Evolutionary conservation across 2,888 invertebrate species (phyloP).

Genomic region (Microplitis deprimator): DNA sequence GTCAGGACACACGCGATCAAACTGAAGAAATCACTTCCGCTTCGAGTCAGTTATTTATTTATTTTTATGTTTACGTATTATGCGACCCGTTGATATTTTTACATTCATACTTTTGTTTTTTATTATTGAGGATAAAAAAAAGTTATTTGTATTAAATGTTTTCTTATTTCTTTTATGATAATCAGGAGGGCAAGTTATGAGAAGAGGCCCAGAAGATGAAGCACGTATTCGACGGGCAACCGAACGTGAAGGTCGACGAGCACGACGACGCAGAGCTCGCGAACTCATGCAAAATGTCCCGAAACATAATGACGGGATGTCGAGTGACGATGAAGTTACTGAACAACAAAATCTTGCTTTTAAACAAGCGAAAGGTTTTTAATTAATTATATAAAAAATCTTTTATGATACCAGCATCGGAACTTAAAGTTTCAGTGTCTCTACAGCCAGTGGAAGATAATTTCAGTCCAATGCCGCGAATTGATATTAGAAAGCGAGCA

Average conservation of each 20-base stretch:
- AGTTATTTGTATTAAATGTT: not conserved
- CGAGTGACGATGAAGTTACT: conserved; percentile 96
- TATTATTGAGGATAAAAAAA: conserved; percentile 9
- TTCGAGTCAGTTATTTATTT: conserved; percentile 73
- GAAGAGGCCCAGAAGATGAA: conserved; percentile 76
- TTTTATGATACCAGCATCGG: not conserved
- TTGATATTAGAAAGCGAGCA: too few relatives aligned
- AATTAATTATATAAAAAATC: conserved; percentile 3
- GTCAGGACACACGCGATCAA: conserved; percentile 95
- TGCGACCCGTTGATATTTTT: not conserved
- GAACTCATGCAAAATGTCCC: conserved; percentile 76
- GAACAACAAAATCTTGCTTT: conserved; percentile 83
- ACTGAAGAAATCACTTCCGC: conserved; percentile 89
- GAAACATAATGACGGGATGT: conserved; percentile 92
- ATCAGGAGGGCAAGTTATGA: conserved; percentile 64
- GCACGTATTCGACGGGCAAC: conserved; percentile 86
- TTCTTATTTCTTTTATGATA: not conserved
- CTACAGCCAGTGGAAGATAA: too few relatives aligned
- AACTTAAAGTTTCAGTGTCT: too few relatives aligned
- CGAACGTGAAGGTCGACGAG: conserved; percentile 91
- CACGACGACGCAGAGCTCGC: conserved; percentile 85
- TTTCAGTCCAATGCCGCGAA: too few relatives aligned
- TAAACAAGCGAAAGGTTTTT: conserved; percentile 73
- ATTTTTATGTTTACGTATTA: not conserved
- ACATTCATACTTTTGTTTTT: conserved; percentile 22